Evolutionary conservation across 1,140 invertebrate species (phyloP).

Genomic region (Cylas formicarius): DNA sequence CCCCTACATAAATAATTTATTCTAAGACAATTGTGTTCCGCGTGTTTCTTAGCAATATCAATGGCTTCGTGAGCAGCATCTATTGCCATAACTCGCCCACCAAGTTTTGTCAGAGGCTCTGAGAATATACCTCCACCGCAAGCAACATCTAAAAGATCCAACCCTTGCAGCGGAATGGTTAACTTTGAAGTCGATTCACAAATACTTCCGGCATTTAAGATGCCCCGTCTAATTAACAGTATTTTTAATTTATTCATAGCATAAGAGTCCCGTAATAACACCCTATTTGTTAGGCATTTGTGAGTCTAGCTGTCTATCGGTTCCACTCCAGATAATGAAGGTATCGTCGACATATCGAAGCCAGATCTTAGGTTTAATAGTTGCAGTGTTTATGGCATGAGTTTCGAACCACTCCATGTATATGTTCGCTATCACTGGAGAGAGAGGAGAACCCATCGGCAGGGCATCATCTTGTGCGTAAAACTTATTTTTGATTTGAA

Average conservation of each 20-base stretch:
- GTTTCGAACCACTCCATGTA: too few species aligned
- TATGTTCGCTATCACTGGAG: too few species aligned
- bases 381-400: too few species aligned
- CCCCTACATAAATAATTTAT: constrained; percentile 40
- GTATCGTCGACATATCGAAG: too few species aligned
- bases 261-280: constrained; percentile 45
- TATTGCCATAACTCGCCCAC: constrained; percentile 74
- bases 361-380: too few species aligned
- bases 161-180: constrained; percentile 52
- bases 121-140: constrained; percentile 59
- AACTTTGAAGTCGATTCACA: constrained; percentile 35
- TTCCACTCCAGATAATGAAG: too few species aligned
- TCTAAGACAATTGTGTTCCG: constrained; percentile 33
- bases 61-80: constrained; percentile 71
- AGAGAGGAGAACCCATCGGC: too few species aligned
- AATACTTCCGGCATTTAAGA: constrained; percentile 46
- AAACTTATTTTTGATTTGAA: too few species aligned
- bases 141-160: constrained; percentile 76
- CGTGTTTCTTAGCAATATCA: constrained; percentile 55
- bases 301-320: too few species aligned
- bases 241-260: constrained; percentile 55
- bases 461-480: too few species aligned
- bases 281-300: constrained; percentile 53
- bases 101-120: constrained; percentile 52
- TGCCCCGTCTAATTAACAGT: constrained; percentile 66